Evolutionary conservation across 2,888 invertebrate species (phyloP), one percentile per base, ranked within the genome.

Genomic region (Synergus laeviventris): DNA sequence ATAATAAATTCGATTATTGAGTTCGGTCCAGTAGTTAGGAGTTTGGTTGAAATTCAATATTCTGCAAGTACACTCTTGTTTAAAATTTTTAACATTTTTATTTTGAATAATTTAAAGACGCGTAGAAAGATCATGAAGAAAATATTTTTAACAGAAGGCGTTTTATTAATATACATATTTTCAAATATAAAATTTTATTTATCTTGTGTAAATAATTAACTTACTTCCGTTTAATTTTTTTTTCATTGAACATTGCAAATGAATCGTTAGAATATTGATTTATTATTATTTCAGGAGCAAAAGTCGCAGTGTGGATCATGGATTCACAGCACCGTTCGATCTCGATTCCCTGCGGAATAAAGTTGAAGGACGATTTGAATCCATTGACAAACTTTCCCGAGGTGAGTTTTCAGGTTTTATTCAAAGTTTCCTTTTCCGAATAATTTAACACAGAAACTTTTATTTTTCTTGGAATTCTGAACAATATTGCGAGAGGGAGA

Each of bases 301-400:
- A 92, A 97, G 97, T 91, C 95, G 96, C 87, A 97, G 97, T 87
- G 97, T 97, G 87, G 97, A 97, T 92, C 97, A 97, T 93, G 97
- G 97, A 88, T 95, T 97, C 89, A 94, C 95, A 82, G 94, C 96
- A 84, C 96, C 96, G 81, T 96, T 96, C 91, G 97, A 97, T 92
- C 93, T 97, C 92, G 96, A 96, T 85, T 94, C 96, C 76, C 93
- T 97, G 80, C 94, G 96, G 86, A 95, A 95, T 89, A 96, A 96
- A 92, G 96, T 97, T 89, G 97, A 97, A 92, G 95, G 96, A 88
- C 94, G 96, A 87, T 95, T 96, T 91, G 96, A 96, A 89, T 95
- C 95, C 86, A 95, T 95, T 85, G 94, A 94, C 89, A 94, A 93
- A 89, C 92, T 94, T 85, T 93, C 93, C 83, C 93, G 92, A 92